These are phyloP conservation scores for Anoncus sp. DNA, from an alignment of 2,888 invertebrate genomes.

Conservation along the genomic window DNA sequence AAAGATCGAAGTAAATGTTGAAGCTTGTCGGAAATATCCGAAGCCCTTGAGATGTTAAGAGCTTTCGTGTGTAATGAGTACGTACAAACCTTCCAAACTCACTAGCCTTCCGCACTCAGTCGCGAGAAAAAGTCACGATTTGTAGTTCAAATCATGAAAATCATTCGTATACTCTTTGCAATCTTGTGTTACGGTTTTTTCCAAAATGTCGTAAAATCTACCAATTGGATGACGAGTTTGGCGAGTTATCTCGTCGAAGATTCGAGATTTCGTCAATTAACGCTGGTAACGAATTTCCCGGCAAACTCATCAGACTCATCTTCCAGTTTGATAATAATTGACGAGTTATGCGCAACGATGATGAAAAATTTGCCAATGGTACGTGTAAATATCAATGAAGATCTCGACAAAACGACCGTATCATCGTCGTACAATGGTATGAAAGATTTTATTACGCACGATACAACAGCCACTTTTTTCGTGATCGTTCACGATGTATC, in stretches of 20 bases:
- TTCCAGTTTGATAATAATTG: too few species aligned
- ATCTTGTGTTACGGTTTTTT: background rate
- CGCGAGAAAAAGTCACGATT: background rate
- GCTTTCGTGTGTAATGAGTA: too few species aligned
- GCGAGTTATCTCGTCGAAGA: background rate
- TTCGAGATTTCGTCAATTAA: slow-evolving; percentile 22
- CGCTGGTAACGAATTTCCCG: slow-evolving; percentile 19
- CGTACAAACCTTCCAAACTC: too few species aligned
- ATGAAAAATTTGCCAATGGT: background rate
- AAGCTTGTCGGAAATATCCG: too few species aligned
- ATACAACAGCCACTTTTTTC: slow-evolving; percentile 19
- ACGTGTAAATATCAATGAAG: background rate
- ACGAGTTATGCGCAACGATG: background rate
- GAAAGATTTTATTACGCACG: background rate
- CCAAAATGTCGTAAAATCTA: background rate
- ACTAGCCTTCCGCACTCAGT: background rate
- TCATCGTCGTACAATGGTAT: background rate
- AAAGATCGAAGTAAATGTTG: too few species aligned
- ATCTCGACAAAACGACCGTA: background rate
- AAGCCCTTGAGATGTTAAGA: background rate
- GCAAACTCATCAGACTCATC: too few species aligned
- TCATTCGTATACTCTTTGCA: background rate
- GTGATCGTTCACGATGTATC: slow-evolving; percentile 20
- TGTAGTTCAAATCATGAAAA: slow-evolving; percentile 9
- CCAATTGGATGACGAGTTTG: slow-evolving; percentile 27